Evolutionary conservation across 2,888 invertebrate species (phyloP), one percentile per base, ranked within the genome.

Genomic region (Eupithecia inturbata): DNA sequence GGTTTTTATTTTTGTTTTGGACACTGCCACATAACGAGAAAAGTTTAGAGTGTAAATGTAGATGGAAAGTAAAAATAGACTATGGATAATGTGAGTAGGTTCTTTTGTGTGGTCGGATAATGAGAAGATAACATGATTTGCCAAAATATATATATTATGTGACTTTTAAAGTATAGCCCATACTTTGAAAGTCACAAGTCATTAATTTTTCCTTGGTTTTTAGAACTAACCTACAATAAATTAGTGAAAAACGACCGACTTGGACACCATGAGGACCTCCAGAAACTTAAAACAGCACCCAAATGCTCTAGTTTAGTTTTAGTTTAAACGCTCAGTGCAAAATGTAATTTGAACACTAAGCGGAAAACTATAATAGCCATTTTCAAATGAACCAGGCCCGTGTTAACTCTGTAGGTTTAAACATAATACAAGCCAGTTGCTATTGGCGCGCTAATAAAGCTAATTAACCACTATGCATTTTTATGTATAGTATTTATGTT

Each of bases 1-100:
- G 26, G 57, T 57, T 57, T 57, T 26, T 57, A 57, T 57, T 57
- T 26, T 26, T 14, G 57, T 57, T 57, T 53, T 57, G 57, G n/a
- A 57, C 57, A 57, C 26, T 57, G 57, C 57, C 26, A 26, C 53
- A 57, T 57, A 57, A 57, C 57, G 57, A 57, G 57, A 57, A 57
- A 57, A 57, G 57, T 57, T 57, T 26, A 26, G 57, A 26, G 53
- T 14, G 26, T 57, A 57, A 57, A 57, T 57, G 57, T 57, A 57
- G 57, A 57, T 57, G 57, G 57, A 57, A 36, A 31, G 64, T 31
- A 36, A 33, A 39, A 64, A 64, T 57, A 26, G 57, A 57, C 57
- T 22, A 57, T 57, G 26, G 26, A 26, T 57, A 14, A 26, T 57
- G 26, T 26, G 53, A 53, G 53, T 57, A 57, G n/a, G n/a, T n/a